A percentile compares a stretch with the other conserved stretches of the same genome.
Conservation (phyloP, 2,888 invertebrate genomes). For the Sturmia bella region DNA sequence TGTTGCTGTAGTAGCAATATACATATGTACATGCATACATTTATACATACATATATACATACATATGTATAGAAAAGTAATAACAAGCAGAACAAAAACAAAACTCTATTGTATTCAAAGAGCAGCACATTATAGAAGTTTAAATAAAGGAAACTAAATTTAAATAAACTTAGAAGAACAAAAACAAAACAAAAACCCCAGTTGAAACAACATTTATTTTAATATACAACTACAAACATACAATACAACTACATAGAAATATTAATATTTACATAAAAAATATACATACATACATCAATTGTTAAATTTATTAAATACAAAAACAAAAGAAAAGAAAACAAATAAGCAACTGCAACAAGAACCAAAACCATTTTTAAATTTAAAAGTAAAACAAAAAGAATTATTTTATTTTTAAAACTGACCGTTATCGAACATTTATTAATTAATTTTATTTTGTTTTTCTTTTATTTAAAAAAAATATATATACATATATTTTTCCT, state of each 20-base stretch:
- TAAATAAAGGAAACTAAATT: constrained; percentile 49
- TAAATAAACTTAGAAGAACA: constrained; percentile 60
- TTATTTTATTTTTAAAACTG: constrained; percentile 48
- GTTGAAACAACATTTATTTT: constrained; percentile 65
- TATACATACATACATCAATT: constrained; percentile 45
- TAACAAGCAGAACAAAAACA: constrained; percentile 37
- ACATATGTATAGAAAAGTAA: no score
- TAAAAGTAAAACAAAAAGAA: constrained; percentile 37
- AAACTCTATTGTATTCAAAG: constrained; percentile 59
- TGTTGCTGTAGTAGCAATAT: constrained; percentile 23
- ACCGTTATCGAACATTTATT: constrained; percentile 44
- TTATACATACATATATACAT: no score
- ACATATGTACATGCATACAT: constrained; percentile 26
- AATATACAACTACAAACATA: constrained; percentile 59
- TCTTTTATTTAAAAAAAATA: no score
- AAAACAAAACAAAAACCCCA: constrained; percentile 29
- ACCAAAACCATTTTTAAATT: constrained; percentile 57
- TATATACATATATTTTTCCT: constrained; percentile 14
- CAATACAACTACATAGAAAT: constrained; percentile 62
- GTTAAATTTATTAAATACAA: constrained; percentile 33
- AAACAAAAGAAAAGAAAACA: constrained; percentile 18
- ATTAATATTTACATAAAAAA: constrained; percentile 58
- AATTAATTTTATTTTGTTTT: constrained; percentile 37
- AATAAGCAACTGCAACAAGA: constrained; percentile 58
- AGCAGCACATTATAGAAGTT: constrained; percentile 64